These are phyloP conservation scores for Falco novaeseelandiae DNA, from an alignment of 2,797 vertebrate species.

Conservation along the genomic window DNA sequence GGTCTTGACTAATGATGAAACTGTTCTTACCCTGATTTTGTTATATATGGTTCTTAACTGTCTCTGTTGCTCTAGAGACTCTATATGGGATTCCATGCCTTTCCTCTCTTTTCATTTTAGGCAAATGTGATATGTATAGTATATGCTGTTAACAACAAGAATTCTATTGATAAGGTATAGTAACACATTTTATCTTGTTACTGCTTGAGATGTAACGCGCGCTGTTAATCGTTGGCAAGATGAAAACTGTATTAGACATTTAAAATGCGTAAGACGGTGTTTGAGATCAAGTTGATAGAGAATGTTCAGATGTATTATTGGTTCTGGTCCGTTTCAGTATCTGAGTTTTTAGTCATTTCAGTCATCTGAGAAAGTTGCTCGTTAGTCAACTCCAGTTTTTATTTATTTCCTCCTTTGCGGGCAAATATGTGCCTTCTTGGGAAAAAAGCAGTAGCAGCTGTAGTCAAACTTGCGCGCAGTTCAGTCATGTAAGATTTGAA, in stretches of 20 bases:
- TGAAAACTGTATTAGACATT: background rate
- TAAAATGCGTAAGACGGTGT: background rate
- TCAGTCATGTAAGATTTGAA: background rate
- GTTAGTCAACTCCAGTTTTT: background rate
- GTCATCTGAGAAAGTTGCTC: background rate
- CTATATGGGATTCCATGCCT: background rate
- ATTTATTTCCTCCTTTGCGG: background rate
- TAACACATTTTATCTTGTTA: background rate
- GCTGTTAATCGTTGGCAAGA: background rate
- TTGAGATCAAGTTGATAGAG: background rate
- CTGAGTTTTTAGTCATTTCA: background rate
- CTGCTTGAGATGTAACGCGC: background rate
- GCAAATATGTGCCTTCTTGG: background rate
- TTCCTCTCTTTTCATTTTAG: constrained; percentile 66
- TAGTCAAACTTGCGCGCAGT: background rate
- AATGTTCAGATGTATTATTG: background rate
- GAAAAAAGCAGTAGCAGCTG: background rate
- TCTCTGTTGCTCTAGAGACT: background rate
- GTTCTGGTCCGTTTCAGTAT: background rate
- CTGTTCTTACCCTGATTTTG: background rate
- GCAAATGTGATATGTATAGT: constrained; percentile 87
- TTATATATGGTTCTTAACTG: background rate
- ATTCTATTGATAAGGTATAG: constrained; percentile 85
- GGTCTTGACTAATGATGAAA: background rate
- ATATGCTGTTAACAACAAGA: constrained; percentile 85